Evolutionary conservation across 1,140 invertebrate species (phyloP).

Genomic region (Anthonomus grandis): DNA sequence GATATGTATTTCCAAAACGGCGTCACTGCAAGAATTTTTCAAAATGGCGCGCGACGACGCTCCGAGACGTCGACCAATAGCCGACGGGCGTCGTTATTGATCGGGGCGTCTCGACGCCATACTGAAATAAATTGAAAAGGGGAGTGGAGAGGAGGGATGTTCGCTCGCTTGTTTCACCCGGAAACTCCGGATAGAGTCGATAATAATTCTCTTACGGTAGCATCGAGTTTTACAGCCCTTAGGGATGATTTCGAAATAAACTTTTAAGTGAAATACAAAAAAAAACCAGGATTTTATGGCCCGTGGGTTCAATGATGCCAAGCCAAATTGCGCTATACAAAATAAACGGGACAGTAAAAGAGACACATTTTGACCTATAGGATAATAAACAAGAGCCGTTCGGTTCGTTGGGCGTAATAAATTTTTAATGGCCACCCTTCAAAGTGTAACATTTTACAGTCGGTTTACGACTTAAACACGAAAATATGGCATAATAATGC

Average conservation of each 20-base stretch:
- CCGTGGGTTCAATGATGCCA: too few species aligned
- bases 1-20: neutral
- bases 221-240: too few species aligned
- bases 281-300: too few species aligned
- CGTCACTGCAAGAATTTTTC: constrained; percentile 10
- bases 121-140: too few species aligned
- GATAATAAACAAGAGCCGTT: constrained; percentile 22
- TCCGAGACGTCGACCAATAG: constrained; percentile 29
- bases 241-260: too few species aligned
- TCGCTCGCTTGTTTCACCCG: too few species aligned
- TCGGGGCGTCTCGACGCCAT: constrained; percentile 30
- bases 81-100: constrained; percentile 32
- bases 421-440: constrained; percentile 29
- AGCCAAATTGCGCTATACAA: constrained; percentile 11
- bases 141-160: too few species aligned
- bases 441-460: constrained; percentile 31
- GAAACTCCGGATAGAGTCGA: too few species aligned
- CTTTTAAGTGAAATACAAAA: too few species aligned
- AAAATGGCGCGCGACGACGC: constrained; percentile 36
- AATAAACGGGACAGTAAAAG: constrained; percentile 4
- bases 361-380: constrained; percentile 15
- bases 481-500: constrained; percentile 17
- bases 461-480: constrained; percentile 26
- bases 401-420: constrained; percentile 29
- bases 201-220: too few species aligned